Base-by-base conservation (phyloP, 2,888 invertebrate species). In the Eristalis arbustorum region DNA sequence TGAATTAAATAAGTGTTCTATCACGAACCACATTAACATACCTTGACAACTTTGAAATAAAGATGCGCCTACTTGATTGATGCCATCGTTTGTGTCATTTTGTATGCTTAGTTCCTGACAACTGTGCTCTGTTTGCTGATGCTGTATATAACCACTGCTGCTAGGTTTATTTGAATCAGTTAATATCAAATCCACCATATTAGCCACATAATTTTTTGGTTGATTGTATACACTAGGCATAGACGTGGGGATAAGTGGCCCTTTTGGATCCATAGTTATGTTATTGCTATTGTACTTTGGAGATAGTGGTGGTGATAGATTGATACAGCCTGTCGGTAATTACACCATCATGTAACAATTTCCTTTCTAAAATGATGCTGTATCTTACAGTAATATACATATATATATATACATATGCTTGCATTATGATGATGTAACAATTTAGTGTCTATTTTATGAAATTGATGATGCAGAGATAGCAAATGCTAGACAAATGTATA, bases 21-120 rank as follows among this genome's bases (percentile, higher is more conserved):
- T 34, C n/a, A 40, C 18, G 59, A 40, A 66, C 23, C 64, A 42
- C 61, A 72, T 79, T 66, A 68, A 87, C 88, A 71, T 92, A 93
- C 93, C 93, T 93, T 93, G 93, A 80, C 93, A 92, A 89, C 92
- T 92, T 90, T 93, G 93, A 88, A 93, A 91, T 88, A 93, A 91
- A 88, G 92, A 93, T 77, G 88, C 89, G 72, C 89, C 89, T 74
- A 89, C 76, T 82, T 85, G 88, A 64, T 74, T 88, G 82, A 22
- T 67, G 67, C 8, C 67, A 63, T 63, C 68, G 57, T 49, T 66
- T 59, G 13, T 59, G 3, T 64, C 31, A 37, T 37, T 37, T 37
- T 37, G 37, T 37, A 37, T 13, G 37, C 37, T 37, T 31, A 22
- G 56, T 23, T 63, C 68, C 14, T 25, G 57, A 37, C 66, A 71